Conservation (phyloP, 2,797 vertebrate species). For the Myotis daubentonii region DNA sequence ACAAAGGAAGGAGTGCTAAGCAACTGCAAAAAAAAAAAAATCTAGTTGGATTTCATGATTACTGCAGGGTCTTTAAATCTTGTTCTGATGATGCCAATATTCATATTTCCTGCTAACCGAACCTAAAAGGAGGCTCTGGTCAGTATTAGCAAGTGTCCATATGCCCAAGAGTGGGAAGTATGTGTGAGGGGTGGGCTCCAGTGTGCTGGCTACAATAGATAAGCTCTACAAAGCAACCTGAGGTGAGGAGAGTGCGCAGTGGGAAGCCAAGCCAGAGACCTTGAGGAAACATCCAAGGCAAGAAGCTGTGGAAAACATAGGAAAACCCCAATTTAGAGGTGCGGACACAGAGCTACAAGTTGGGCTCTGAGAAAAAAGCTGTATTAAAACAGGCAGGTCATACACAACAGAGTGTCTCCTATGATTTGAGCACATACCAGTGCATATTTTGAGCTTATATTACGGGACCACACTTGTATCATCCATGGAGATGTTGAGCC, state of each 20-base stretch:
- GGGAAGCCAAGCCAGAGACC: neutral
- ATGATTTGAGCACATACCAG: neutral
- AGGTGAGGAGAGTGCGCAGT: neutral
- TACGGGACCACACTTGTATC: neutral
- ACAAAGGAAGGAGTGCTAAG: constrained; percentile 70
- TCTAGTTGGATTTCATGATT: constrained; percentile 68
- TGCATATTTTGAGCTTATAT: neutral
- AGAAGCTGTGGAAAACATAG: neutral
- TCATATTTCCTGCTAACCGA: constrained; percentile 33
- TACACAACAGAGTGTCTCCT: neutral
- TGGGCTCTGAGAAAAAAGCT: neutral
- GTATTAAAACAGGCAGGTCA: neutral
- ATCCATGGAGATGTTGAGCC: neutral
- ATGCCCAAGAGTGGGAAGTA: neutral
- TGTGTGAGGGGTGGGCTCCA: neutral
- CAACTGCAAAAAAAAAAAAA: constrained; percentile 64
- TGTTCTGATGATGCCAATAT: neutral
- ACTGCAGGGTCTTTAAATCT: constrained; percentile 37
- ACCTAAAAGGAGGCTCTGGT: constrained; percentile 25
- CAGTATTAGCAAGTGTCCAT: neutral
- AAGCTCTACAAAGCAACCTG: neutral
- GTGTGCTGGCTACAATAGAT: neutral
- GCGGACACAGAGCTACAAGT: neutral
- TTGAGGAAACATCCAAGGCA: neutral
- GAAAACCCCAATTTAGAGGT: neutral